Percentiles rank a stretch among this genome's conserved stretches.
Evolutionary conservation across 2,888 invertebrate species (phyloP).

Genomic region (Scaptomyza parva): DNA sequence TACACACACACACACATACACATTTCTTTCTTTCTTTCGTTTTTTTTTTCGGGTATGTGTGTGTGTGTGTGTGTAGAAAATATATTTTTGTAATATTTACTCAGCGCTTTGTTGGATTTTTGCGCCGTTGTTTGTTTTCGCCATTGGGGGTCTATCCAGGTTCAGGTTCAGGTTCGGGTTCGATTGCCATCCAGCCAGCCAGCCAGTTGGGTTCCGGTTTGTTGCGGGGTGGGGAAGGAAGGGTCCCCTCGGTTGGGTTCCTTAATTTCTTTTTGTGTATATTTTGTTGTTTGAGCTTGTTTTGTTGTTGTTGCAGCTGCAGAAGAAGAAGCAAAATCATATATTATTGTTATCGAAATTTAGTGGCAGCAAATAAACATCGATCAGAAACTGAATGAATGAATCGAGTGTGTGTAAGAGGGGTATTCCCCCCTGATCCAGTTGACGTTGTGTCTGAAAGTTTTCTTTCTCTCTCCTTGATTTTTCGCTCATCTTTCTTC

Average conservation of each 20-base stretch:
- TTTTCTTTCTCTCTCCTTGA: neutral
- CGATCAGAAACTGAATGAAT: conserved; percentile 36
- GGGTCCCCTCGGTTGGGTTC: conserved; percentile 44
- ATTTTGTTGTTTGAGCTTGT: conserved; percentile 38
- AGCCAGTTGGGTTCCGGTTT: neutral
- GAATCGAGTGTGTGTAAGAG: neutral
- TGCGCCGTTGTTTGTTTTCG: conserved; percentile 59
- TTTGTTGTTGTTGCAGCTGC: conserved; percentile 34
- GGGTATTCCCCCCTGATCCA: neutral
- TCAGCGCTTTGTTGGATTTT: conserved; percentile 68
- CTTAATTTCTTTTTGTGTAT: conserved; percentile 74
- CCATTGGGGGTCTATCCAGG: no score
- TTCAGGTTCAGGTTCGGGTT: conserved; percentile 16
- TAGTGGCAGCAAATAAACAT: conserved; percentile 68
- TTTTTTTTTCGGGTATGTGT: conserved; percentile 32
- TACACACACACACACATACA: conserved; percentile 17
- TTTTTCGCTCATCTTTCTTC: neutral
- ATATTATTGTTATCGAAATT: conserved; percentile 79
- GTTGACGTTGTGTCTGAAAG: neutral
- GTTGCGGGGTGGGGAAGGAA: neutral
- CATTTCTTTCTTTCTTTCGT: conserved; percentile 22
- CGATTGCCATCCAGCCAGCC: no score
- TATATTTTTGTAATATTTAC: conserved; percentile 80
- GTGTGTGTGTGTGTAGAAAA: conserved; percentile 41
- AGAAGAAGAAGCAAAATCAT: conserved; percentile 72